phyloP scores from a whole-genome alignment of 1,140 invertebrate genomes.

The Harpegnathos saltator region DNA sequence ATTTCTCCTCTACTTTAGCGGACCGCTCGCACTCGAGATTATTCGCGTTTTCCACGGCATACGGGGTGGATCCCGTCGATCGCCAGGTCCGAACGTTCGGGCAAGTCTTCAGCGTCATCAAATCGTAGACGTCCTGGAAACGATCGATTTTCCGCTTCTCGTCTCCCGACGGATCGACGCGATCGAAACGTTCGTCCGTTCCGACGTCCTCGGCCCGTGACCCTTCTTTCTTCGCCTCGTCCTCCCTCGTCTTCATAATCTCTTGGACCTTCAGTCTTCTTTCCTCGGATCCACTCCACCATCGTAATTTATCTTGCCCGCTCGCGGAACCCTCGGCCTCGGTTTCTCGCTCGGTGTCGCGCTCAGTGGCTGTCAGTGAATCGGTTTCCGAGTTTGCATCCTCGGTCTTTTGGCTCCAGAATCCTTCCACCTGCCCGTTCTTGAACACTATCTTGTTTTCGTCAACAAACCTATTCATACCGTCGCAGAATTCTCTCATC shows the following conservation, averaged over 20 bases:
- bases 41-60: not conserved
- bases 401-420: slow-evolving; percentile 60
- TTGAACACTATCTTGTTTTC: slow-evolving; percentile 72
- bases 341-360: slow-evolving; percentile 3
- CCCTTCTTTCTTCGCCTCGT: slow-evolving; percentile 5
- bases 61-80: not conserved
- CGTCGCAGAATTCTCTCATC: slow-evolving; percentile 72
- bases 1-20: not conserved
- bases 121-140: slow-evolving; percentile 36
- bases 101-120: slow-evolving; percentile 38
- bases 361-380: not conserved
- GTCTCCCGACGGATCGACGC: not conserved
- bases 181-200: not conserved
- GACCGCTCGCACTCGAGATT: not conserved
- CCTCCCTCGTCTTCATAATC: slow-evolving; percentile 40
- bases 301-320: slow-evolving; percentile 31
- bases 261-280: slow-evolving; percentile 45
- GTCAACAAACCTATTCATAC: slow-evolving; percentile 71
- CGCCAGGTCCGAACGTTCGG: not conserved
- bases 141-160: not conserved
- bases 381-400: not conserved
- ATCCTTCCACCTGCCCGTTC: slow-evolving; percentile 70
- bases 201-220: not conserved
- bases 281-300: slow-evolving; percentile 54
- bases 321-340: not conserved